These are phyloP conservation scores for Habroteleia sp. DNA, from an alignment of 2,888 invertebrate genomes.

Conservation along the genomic window DNA sequence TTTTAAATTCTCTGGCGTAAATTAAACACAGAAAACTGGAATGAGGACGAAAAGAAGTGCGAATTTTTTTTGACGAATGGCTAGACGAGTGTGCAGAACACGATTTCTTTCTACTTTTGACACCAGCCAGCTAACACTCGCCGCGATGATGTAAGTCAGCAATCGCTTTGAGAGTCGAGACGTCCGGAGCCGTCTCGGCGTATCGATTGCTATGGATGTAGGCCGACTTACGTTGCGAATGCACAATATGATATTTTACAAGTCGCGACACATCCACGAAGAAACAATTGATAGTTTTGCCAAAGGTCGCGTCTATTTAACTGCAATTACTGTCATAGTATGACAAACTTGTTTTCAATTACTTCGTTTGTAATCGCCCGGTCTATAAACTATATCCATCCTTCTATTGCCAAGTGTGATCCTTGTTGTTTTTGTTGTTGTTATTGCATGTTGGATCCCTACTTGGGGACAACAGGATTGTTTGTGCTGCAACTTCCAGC, in stretches of 20 bases:
- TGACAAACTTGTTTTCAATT: conserved; percentile 8
- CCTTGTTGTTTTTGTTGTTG: conserved; percentile 1
- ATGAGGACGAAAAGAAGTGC: not conserved
- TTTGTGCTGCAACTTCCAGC: too few species aligned
- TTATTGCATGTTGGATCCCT: not conserved
- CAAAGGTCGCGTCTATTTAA: conserved; percentile 30
- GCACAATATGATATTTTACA: conserved; percentile 53
- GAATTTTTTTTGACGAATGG: conserved; percentile 18
- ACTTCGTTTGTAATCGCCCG: not conserved
- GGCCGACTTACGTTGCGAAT: conserved; percentile 62
- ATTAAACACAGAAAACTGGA: not conserved
- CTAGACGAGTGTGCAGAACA: not conserved
- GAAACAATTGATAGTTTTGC: conserved; percentile 34
- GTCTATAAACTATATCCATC: conserved; percentile 1
- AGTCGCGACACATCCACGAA: conserved; percentile 22
- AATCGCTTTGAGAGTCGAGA: conserved; percentile 58
- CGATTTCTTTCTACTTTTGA: conserved; percentile 26
- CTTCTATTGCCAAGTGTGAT: conserved; percentile 27
- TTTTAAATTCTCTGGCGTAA: too few species aligned
- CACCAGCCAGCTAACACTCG: conserved; percentile 30
- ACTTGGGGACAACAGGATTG: too few species aligned
- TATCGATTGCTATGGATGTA: conserved; percentile 65
- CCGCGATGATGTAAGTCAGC: conserved; percentile 59
- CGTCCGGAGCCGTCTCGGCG: conserved; percentile 61
- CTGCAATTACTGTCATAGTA: conserved; percentile 6